Evolutionary conservation across 2,113 vertebrate species (phyloP).

Genomic region (Agelaius phoeniceus): DNA sequence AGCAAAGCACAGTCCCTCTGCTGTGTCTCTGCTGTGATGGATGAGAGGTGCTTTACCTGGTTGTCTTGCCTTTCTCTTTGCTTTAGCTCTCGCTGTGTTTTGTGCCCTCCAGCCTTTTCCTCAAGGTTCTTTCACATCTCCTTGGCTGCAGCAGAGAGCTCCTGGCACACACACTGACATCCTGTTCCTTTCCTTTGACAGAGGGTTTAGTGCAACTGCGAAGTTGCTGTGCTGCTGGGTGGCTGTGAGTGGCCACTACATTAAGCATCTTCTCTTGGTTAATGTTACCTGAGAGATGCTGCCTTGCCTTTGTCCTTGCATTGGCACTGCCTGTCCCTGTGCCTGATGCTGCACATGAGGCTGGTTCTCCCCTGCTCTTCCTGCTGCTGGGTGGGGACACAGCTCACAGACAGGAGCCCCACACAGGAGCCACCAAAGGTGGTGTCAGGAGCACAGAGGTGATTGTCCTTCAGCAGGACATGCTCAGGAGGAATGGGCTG

Average conservation of each 20-base stretch:
- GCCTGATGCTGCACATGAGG: accelerated
- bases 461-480: neutral
- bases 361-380: neutral
- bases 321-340: neutral
- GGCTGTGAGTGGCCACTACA: neutral
- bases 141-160: neutral
- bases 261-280: neutral
- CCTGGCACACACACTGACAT: neutral
- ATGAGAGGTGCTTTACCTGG: neutral
- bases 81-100: neutral
- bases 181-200: neutral
- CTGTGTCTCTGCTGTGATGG: neutral
- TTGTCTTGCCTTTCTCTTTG: neutral
- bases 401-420: neutral
- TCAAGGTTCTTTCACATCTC: neutral
- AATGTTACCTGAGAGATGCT: neutral
- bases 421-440: accelerated
- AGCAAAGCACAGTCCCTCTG: neutral
- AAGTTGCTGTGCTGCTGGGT: neutral
- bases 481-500: neutral
- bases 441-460: neutral
- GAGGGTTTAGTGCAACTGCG: neutral
- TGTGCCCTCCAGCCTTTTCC: neutral
- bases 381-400: neutral
- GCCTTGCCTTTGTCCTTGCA: neutral